Evolutionary conservation across 2,797 vertebrate species (phyloP).

Genomic region (Anniella stebbinsi): DNA sequence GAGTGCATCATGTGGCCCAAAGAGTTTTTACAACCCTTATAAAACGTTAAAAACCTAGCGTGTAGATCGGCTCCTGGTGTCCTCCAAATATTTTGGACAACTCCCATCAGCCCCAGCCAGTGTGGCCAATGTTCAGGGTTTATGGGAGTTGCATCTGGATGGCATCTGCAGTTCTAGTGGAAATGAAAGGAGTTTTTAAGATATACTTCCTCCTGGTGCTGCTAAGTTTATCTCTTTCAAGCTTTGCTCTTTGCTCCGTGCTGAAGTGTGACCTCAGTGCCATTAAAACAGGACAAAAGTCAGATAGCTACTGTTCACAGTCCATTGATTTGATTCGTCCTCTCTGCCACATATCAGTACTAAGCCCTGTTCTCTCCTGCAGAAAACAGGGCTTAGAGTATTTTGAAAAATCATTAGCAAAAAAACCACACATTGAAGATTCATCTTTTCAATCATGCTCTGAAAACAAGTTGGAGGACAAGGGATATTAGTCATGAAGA

Average conservation of each 20-base stretch:
- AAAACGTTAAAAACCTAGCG: too few relatives aligned
- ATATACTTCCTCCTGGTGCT: not conserved
- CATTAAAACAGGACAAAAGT: not conserved
- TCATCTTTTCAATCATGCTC: constrained; percentile 33
- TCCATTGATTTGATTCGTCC: not conserved
- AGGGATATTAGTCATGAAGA: not conserved
- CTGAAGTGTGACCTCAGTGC: not conserved
- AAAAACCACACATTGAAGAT: not conserved
- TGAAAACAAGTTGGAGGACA: not conserved
- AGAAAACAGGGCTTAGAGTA: not conserved
- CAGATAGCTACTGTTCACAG: not conserved
- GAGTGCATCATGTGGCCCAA: too few relatives aligned
- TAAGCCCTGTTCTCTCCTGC: not conserved
- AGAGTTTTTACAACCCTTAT: too few relatives aligned
- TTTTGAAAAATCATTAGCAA: constrained; percentile 19
- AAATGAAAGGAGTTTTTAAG: not conserved
- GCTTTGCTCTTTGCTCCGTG: constrained; percentile 10
- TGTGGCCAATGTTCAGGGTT: too few relatives aligned
- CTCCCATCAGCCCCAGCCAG: too few relatives aligned
- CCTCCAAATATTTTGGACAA: too few relatives aligned
- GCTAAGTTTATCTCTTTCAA: not conserved
- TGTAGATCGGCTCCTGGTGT: too few relatives aligned
- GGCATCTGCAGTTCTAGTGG: not conserved
- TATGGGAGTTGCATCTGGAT: too few relatives aligned
- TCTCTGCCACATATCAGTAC: constrained; percentile 17